Conservation (phyloP, 2,888 invertebrate genomes). For the Physocephala rufipes region DNA sequence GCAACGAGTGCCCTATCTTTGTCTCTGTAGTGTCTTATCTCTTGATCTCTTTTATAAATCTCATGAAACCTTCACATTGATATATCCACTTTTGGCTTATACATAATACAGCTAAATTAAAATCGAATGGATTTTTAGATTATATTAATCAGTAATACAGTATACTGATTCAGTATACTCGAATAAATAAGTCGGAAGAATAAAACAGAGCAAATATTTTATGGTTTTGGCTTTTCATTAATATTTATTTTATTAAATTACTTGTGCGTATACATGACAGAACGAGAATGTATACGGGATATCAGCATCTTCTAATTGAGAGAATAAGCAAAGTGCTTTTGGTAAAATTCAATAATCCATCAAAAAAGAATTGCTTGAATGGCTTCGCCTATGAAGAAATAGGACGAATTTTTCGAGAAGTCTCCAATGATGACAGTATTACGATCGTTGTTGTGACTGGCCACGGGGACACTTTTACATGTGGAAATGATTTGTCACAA, state of each 20-base stretch:
- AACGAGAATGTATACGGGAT: slow-evolving; percentile 52
- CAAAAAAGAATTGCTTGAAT: slow-evolving; percentile 84
- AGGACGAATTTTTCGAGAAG: slow-evolving; percentile 73
- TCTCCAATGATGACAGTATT: slow-evolving; percentile 74
- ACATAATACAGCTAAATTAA: background rate
- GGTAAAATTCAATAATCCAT: slow-evolving; percentile 79
- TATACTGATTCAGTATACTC: too few relatives aligned
- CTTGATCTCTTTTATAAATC: too few relatives aligned
- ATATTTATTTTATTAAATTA: background rate
- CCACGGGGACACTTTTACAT: slow-evolving; percentile 57
- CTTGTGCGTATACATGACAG: background rate
- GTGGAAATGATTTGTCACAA: slow-evolving; percentile 57
- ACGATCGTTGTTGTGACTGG: slow-evolving; percentile 78
- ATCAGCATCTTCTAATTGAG: slow-evolving; percentile 53
- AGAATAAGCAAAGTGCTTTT: slow-evolving; percentile 68
- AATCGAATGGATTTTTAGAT: too few relatives aligned
- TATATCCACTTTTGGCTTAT: too few relatives aligned
- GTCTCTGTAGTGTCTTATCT: too few relatives aligned
- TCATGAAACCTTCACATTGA: too few relatives aligned
- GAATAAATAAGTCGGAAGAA: too few relatives aligned
- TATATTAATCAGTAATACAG: too few relatives aligned
- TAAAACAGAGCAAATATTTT: too few relatives aligned
- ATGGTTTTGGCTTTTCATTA: too few relatives aligned
- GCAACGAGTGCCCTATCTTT: too few relatives aligned
- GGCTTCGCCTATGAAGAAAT: slow-evolving; percentile 74